A percentile compares a stretch with the other conserved stretches of the same genome.
Evolutionary conservation across 2,888 invertebrate species (phyloP).

Genomic region (Opisthograptis luteolata): DNA sequence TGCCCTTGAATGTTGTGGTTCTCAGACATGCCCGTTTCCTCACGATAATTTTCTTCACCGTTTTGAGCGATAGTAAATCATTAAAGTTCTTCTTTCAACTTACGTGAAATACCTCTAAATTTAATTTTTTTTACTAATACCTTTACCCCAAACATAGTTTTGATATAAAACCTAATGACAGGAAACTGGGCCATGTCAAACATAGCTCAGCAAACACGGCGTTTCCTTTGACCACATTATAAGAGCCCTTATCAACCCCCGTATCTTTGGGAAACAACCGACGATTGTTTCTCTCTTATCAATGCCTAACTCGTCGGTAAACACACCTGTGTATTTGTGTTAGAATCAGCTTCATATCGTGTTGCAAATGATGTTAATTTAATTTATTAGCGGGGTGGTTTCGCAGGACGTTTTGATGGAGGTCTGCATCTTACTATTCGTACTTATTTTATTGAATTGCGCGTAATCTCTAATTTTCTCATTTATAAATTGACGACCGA

Average conservation of each 20-base stretch:
- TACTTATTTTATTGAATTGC: too few relatives aligned
- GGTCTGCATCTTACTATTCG: too few relatives aligned
- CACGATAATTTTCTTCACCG: too few relatives aligned
- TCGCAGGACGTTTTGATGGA: constrained; percentile 1
- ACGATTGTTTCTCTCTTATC: constrained; percentile 63
- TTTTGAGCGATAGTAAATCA: too few relatives aligned
- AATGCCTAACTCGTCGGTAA: constrained; percentile 56
- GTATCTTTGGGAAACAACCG: constrained; percentile 62
- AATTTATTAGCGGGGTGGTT: constrained; percentile 4
- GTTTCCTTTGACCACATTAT: constrained; percentile 73
- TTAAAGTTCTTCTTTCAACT: too few relatives aligned
- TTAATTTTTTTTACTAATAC: background rate
- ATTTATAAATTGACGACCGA: too few relatives aligned
- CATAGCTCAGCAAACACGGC: constrained; percentile 61
- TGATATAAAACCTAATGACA: constrained; percentile 45
- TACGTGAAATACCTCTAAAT: background rate
- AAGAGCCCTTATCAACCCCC: constrained; percentile 60
- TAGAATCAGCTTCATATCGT: constrained; percentile 55
- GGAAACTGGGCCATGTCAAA: constrained; percentile 63
- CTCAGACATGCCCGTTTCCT: too few relatives aligned
- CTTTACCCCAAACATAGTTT: background rate
- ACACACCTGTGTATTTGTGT: constrained; percentile 58
- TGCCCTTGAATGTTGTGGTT: too few relatives aligned
- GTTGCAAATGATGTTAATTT: constrained; percentile 38
- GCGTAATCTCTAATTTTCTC: too few relatives aligned